phyloP scores from a whole-genome alignment of 2,888 invertebrate species.

The Drosophila stalkeri region DNA sequence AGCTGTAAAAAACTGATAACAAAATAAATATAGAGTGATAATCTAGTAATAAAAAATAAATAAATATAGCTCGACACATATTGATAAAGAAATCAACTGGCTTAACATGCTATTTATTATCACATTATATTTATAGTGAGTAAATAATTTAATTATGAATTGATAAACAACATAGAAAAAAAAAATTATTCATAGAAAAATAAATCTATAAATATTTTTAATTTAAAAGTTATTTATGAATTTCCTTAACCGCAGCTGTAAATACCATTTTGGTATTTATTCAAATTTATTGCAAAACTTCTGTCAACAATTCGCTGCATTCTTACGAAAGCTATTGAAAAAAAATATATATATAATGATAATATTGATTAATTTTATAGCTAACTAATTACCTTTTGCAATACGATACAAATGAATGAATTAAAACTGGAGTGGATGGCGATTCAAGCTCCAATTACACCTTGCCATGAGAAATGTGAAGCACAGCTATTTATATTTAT shows the following conservation, averaged over 20 bases:
- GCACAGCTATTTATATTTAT: constrained; percentile 1
- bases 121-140: constrained; percentile 24
- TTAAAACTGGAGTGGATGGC: constrained; percentile 13
- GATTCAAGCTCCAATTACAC: constrained; percentile 20
- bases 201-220: background rate
- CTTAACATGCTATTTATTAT: constrained; percentile 38
- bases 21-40: constrained; percentile 37
- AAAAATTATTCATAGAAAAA: background rate
- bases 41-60: constrained; percentile 36
- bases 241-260: background rate
- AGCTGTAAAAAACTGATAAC: constrained; percentile 43
- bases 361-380: constrained; percentile 50
- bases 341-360: no score
- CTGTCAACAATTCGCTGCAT: constrained; percentile 15
- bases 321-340: background rate
- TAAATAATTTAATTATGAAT: constrained; percentile 22
- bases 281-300: constrained; percentile 8
- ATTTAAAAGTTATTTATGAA: constrained; percentile 14
- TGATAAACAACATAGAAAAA: background rate
- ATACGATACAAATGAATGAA: constrained; percentile 35
- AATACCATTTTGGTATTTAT: constrained; percentile 4
- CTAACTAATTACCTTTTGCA: constrained; percentile 59
- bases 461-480: constrained; percentile 9
- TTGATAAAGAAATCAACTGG: constrained; percentile 49
- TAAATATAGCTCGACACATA: constrained; percentile 43